A percentile compares a stretch with the other conserved stretches of the same genome.
Evolutionary conservation across 2,113 vertebrate genomes (phyloP).

Genomic region (Promerops cafer): DNA sequence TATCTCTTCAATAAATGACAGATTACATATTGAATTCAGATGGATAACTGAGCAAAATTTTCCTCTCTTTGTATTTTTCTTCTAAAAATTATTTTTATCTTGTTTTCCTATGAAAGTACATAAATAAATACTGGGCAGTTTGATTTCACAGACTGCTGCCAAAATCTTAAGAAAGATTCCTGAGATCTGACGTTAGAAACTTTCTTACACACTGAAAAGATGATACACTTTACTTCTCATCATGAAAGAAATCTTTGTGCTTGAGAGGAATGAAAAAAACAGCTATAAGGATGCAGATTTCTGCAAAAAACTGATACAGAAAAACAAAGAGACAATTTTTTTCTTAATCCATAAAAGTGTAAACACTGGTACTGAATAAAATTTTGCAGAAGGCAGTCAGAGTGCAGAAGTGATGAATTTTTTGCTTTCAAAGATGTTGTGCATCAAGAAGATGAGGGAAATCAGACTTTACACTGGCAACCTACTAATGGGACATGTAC

Average conservation of each 20-base stretch:
- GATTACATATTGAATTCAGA: not conserved
- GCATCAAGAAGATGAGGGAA: conserved; percentile 15
- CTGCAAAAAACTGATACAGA: conserved; percentile 29
- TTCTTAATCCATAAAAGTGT: conserved; percentile 23
- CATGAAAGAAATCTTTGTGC: conserved; percentile 44
- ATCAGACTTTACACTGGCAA: conserved; percentile 47
- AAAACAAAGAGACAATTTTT: conserved; percentile 1
- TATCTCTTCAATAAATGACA: not conserved
- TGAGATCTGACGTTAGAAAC: not conserved
- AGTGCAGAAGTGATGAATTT: conserved; percentile 37
- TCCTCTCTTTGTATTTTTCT: not conserved
- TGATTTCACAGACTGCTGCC: conserved; percentile 7
- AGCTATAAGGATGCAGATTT: conserved; percentile 5
- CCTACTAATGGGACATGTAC: conserved; percentile 38
- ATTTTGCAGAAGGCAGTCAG: conserved; percentile 19
- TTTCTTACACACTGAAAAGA: conserved; percentile 17
- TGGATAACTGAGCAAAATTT: not conserved
- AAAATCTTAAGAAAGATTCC: conserved; percentile 11
- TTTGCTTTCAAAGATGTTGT: conserved; percentile 26
- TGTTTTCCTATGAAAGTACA: not conserved
- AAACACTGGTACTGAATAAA: conserved; percentile 14
- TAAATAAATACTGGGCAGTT: conserved; percentile 16
- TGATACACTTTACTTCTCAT: conserved; percentile 19
- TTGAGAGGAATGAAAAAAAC: conserved; percentile 20
- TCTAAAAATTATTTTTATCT: not conserved